Base-by-base conservation (phyloP, 1,140 invertebrate species). In the Acromyrmex charruanus region DNA sequence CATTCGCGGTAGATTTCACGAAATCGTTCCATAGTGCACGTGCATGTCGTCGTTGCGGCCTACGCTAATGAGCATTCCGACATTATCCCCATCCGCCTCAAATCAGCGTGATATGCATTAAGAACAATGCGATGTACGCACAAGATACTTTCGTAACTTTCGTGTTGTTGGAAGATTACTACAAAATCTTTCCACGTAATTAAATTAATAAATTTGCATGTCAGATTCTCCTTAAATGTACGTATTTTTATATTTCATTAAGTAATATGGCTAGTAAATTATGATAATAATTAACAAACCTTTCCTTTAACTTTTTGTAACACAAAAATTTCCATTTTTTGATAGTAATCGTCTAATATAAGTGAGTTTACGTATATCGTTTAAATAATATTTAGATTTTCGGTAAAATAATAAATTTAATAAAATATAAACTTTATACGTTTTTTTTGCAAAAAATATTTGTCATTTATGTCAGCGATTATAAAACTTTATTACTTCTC, bases 1-100 rank as follows among this genome's bases (percentile, higher is more conserved):
- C 80, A 68, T 53, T 59, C 55, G 71, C 69, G 88, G 31, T 63
- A 80, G 59, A 75, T 90, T 88, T 81, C 75, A 72, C 69, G 85
- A 68, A 79, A 79, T 77, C 49, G 72, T 58, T 65, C 74, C 61
- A 79, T 61, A 39, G 16, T 58, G 49, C 59, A 39, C 61, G 74
- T 61, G 63, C 74, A 63, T 31, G 18, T 79, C 80, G 61, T 77
- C 49, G 49, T 84, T 84, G 80, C 69, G 69, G 80, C 80, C 69
- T 61, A 39, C 4, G 80, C 39, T 84, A 84, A 84, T 84, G 80
- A 84, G 80, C 69, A 84, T 84, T 75, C 80, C 80, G 55, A 84
- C 63, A 84, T 84, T 84, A 74, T 74, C 63, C 77, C 39, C 12
- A 6, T 49, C 9, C 25, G 18, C 14, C 10, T 18, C 16, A 61